Conservation (phyloP, 30 jellyfish, hydroid and myxozoan genomes). For the Pelagia noctiluca region DNA sequence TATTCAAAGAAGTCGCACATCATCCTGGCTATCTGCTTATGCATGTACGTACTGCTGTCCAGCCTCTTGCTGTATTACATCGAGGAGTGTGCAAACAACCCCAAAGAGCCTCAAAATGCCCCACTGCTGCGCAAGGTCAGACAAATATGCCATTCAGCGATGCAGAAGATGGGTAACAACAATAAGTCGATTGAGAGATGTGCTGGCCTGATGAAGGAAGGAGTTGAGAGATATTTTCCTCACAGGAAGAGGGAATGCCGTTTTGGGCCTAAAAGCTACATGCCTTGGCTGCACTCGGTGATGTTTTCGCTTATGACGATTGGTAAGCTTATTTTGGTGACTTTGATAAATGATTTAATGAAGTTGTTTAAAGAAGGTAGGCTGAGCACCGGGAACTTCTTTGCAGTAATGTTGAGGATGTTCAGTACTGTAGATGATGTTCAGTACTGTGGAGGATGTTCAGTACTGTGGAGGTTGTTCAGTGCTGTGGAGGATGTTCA, state of each 20-base stretch:
- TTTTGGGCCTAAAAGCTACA: conserved; percentile 24
- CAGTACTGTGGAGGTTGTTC: too few relatives aligned
- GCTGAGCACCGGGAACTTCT: too few relatives aligned
- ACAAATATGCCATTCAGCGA: not conserved
- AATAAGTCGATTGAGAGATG: conserved; percentile 32
- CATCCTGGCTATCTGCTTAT: conserved; percentile 31
- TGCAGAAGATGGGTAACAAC: not conserved
- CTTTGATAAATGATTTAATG: too few relatives aligned
- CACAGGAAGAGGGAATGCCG: conserved; percentile 11
- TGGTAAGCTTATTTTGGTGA: too few relatives aligned
- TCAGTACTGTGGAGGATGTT: too few relatives aligned
- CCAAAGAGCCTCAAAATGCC: not conserved
- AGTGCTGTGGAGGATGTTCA: too few relatives aligned
- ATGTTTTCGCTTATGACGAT: conserved; percentile 45
- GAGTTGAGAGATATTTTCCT: not conserved
- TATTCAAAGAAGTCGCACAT: conserved; percentile 32
- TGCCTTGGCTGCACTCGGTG: conserved; percentile 61
- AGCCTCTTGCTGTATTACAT: conserved; percentile 46
- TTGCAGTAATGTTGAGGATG: too few relatives aligned
- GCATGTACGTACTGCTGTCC: conserved; percentile 21
- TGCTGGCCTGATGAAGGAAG: not conserved
- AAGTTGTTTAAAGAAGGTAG: too few relatives aligned
- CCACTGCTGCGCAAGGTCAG: not conserved
- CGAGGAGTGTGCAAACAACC: conserved; percentile 46
- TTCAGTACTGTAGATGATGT: too few relatives aligned